These are phyloP conservation scores for Drosophila nigricruria DNA, from an alignment of 2,888 invertebrate genomes.

Conservation along the genomic window DNA sequence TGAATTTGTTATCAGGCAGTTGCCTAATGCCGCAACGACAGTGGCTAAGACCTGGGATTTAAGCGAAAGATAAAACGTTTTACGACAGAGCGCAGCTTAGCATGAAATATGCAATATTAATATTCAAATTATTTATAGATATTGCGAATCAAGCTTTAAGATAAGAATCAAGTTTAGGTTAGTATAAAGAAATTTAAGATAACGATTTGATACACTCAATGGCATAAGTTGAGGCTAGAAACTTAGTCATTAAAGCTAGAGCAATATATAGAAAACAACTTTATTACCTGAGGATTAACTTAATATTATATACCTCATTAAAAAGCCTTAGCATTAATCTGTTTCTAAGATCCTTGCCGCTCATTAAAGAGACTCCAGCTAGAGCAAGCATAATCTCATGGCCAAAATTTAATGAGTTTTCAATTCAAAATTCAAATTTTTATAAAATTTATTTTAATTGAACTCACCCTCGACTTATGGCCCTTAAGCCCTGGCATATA, in stretches of 20 bases:
- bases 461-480: neutral
- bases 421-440: neutral
- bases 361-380: neutral
- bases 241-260: too few relatives aligned
- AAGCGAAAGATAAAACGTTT: neutral
- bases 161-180: neutral
- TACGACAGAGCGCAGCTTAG: neutral
- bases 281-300: neutral
- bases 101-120: neutral
- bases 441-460: neutral
- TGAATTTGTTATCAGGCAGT: neutral
- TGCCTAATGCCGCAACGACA: conserved; percentile 13
- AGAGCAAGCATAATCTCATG: neutral
- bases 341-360: too few relatives aligned
- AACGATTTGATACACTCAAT: neutral
- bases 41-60: neutral
- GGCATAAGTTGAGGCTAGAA: too few relatives aligned
- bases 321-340: too few relatives aligned
- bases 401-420: neutral
- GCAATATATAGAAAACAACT: neutral
- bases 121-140: neutral
- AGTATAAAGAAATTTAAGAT: neutral
- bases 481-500: neutral
- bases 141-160: neutral
- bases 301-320: neutral